Base-by-base conservation (phyloP, 2,888 invertebrate species). In the Clunio marinus region DNA sequence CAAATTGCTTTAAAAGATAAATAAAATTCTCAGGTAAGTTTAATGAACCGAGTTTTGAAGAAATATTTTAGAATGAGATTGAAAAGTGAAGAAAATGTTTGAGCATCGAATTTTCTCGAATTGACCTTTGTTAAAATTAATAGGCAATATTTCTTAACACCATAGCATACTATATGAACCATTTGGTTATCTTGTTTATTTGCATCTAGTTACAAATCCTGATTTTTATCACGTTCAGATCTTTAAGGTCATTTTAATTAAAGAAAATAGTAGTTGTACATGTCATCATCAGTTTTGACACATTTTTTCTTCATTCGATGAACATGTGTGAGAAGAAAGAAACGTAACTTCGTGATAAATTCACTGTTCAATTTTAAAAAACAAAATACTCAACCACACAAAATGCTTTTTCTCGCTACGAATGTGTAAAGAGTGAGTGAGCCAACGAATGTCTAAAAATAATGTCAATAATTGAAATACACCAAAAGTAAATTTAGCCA, bases 161-260 rank as follows among this genome's bases (percentile, higher is more conserved):
- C n/a, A n/a, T n/a, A n/a, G n/a, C n/a, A n/a, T n/a, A n/a, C n/a
- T n/a, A n/a, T n/a, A n/a, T n/a, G n/a, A n/a, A 41, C 32, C 41
- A 41, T 13, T 41, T 10, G 13, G n/a, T 4, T 41, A 13, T 3
- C 3, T 3, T 13, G 3, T 41, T 41, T 4, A 41, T 41, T 41
- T 41, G 51, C 51, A 13, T 51, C 7, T 22, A 13, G 17, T 17
- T 13, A n/a, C 17, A n/a, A 13, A n/a, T 5, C 35, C 13, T 32
- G 7, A 32, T 32, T 32, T 32, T n/a, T 5, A 17, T 17, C 51
- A 2, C 51, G 51, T 32, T 32, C 10, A 22, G 17, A 2, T 3
- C 20, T 51, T 57, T 59, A 32, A 59, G 59, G 59, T 28, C 59
- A 20, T 59, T 59, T 59, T 15, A 59, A 59, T 59, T 59, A 59